Conservation (phyloP, 2,797 vertebrate genomes). For the Discoglossus pictus region DNA sequence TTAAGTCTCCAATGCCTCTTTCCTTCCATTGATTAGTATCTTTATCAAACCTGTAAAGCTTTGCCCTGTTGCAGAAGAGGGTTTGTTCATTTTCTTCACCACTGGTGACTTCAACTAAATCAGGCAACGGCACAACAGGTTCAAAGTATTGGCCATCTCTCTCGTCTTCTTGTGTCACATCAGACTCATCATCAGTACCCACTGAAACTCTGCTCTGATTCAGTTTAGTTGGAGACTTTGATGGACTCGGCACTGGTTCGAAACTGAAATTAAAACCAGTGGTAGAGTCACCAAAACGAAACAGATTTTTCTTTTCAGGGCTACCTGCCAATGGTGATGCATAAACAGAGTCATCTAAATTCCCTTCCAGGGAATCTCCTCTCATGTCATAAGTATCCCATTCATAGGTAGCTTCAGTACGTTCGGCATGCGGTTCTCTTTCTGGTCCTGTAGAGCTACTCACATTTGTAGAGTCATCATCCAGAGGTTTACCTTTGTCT, state of each 20-base stretch:
- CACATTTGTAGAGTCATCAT: conserved; percentile 68
- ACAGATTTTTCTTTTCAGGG: conserved; percentile 87
- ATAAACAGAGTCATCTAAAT: conserved; percentile 80
- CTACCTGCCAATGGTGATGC: conserved; percentile 83
- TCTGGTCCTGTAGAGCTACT: conserved; percentile 63
- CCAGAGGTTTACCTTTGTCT: conserved; percentile 82
- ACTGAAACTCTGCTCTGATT: conserved; percentile 88
- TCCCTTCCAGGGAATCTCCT: conserved; percentile 82
- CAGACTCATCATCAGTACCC: conserved; percentile 91
- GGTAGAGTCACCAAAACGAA: conserved; percentile 92
- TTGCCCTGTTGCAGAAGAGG: conserved; percentile 92
- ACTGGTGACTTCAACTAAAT: conserved; percentile 88
- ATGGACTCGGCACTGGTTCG: conserved; percentile 90
- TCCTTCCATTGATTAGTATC: conserved; percentile 92
- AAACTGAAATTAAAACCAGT: conserved; percentile 93
- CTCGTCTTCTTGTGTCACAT: conserved; percentile 90
- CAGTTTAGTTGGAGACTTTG: conserved; percentile 89
- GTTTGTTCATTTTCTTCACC: conserved; percentile 96
- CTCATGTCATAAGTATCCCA: conserved; percentile 94
- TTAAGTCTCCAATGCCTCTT: conserved; percentile 95
- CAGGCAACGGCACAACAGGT: conserved; percentile 92
- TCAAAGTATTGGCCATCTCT: conserved; percentile 94
- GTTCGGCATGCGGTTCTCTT: conserved; percentile 77
- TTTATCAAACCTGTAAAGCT: conserved; percentile 95
- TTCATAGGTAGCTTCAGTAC: conserved; percentile 81